phyloP scores from a whole-genome alignment of 2,888 invertebrate genomes.

The Scaptomyza reducta region DNA sequence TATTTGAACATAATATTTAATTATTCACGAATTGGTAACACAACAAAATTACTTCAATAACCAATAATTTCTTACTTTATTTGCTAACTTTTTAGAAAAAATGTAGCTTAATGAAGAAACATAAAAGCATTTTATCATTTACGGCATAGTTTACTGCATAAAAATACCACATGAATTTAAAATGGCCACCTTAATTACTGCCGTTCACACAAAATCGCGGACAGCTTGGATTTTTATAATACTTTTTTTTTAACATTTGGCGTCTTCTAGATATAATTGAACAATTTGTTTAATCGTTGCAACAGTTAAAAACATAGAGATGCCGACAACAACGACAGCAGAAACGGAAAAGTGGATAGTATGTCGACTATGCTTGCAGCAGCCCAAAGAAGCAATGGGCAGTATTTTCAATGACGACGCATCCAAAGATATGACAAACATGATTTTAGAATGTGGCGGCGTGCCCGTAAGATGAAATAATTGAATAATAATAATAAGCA shows the following conservation, averaged over 20 bases:
- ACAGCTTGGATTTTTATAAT: constrained; percentile 56
- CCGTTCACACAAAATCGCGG: constrained; percentile 51
- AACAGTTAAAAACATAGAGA: constrained; percentile 22
- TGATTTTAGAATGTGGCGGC: constrained; percentile 82
- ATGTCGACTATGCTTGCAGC: constrained; percentile 78
- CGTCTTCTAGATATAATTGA: constrained; percentile 46
- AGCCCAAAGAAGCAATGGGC: constrained; percentile 78
- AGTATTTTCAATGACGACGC: constrained; percentile 77
- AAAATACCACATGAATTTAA: constrained; percentile 12
- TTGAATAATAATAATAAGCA: not conserved
- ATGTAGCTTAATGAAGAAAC: not conserved
- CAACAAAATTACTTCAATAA: no score
- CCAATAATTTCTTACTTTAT: no score
- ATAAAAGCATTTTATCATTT: not conserved
- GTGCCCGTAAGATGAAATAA: constrained; percentile 74
- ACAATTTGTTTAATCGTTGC: constrained; percentile 15
- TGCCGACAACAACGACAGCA: constrained; percentile 52
- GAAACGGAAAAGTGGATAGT: constrained; percentile 80
- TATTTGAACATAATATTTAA: not conserved
- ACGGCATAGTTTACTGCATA: not conserved
- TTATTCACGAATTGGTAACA: not conserved
- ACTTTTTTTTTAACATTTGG: constrained; percentile 46
- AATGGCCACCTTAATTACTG: constrained; percentile 38
- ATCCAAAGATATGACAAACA: constrained; percentile 78
- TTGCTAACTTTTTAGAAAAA: not conserved